Percentiles rank a stretch among this genome's conserved stretches.
Evolutionary conservation across 92 coral and sea anemone genomes (phyloP).

Genomic region (Pocillopora grandis): DNA sequence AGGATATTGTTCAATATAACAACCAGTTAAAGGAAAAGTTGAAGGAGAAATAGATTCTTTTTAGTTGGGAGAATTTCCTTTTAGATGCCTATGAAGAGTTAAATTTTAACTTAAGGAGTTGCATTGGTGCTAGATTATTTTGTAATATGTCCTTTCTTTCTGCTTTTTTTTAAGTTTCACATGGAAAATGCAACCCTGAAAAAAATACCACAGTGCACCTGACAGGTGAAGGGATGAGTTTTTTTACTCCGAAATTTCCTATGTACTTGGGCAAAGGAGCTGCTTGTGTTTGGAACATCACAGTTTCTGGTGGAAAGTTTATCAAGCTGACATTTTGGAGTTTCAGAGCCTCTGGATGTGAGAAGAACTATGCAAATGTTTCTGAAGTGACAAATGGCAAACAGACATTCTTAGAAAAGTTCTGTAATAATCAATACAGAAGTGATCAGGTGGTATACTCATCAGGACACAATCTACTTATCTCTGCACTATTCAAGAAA

Average conservation of each 20-base stretch:
- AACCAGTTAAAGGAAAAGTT: too few species aligned
- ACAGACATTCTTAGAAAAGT: conserved; percentile 28
- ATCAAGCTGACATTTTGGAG: conserved; percentile 37
- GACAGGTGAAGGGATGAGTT: conserved; percentile 55
- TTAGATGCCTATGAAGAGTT: too few species aligned
- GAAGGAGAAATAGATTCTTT: too few species aligned
- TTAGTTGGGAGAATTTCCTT: too few species aligned
- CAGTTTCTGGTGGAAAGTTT: conserved; percentile 41
- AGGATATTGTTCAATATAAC: too few species aligned
- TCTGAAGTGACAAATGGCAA: conserved; percentile 35
- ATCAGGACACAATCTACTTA: conserved; percentile 29
- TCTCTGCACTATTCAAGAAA: not conserved
- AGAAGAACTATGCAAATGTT: conserved; percentile 21
- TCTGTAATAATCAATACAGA: not conserved
- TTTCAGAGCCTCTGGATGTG: conserved; percentile 17
- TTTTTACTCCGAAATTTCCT: conserved; percentile 57
- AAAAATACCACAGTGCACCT: conserved; percentile 36
- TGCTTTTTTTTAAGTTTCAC: conserved; percentile 29
- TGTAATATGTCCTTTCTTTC: not conserved
- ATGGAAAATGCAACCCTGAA: conserved; percentile 45
- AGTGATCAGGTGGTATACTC: conserved; percentile 26
- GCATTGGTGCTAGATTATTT: too few species aligned
- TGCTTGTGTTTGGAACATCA: conserved; percentile 59
- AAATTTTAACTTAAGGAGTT: too few species aligned
- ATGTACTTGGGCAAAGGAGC: conserved; percentile 34